Evolutionary conservation across 2,113 vertebrate genomes (phyloP).

Genomic region (Columba livia): DNA sequence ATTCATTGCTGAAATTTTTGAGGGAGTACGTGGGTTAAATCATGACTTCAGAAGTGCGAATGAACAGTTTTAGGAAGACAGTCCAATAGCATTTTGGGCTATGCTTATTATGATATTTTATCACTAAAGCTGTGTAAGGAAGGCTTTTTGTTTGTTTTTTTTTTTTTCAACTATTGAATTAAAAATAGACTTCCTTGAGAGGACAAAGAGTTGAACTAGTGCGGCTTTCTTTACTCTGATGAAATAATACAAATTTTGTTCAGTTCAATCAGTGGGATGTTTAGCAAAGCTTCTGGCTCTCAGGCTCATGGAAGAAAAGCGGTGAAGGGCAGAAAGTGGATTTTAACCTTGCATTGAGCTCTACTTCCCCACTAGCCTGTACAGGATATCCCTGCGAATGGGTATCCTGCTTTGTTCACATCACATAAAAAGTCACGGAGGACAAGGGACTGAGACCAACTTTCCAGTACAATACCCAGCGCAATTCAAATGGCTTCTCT

Average conservation of each 20-base stretch:
- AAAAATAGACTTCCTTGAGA: neutral
- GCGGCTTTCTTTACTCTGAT: neutral
- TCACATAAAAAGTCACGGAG: rapidly evolving
- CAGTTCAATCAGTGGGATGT: neutral
- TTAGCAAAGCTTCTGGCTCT: neutral
- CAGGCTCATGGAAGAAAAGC: neutral
- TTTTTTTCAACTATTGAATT: neutral
- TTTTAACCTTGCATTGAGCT: neutral
- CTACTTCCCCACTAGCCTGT: neutral
- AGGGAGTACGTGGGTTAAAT: neutral
- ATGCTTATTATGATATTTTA: neutral
- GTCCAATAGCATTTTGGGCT: neutral
- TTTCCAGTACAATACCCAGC: rapidly evolving
- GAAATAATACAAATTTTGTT: neutral
- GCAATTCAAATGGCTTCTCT: neutral
- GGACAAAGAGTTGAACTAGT: neutral
- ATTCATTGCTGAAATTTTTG: neutral
- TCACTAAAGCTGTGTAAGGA: neutral
- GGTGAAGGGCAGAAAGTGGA: neutral
- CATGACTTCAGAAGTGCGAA: neutral
- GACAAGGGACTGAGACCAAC: neutral
- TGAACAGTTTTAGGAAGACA: neutral
- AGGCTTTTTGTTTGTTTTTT: neutral
- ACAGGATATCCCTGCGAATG: neutral
- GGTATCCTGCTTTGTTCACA: rapidly evolving